Evolutionary conservation across 1,140 invertebrate genomes (phyloP), one percentile per base, ranked within the genome.

Genomic region (Aleiodes sp.): DNA sequence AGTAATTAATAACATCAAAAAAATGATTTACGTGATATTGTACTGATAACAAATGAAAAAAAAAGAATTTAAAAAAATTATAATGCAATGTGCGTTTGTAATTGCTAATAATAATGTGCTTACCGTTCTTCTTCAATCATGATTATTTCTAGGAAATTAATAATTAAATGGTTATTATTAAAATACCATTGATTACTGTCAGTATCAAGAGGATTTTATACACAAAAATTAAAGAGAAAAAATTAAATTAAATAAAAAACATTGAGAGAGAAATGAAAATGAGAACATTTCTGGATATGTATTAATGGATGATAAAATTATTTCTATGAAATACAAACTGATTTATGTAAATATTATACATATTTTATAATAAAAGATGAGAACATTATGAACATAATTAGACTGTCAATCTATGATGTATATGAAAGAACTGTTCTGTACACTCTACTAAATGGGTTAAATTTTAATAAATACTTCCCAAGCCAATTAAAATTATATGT

Each of bases 381-480:
- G 19, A 29, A 61, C 8, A 33, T 59, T 31, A 59, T 59, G 41
- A 39, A 59, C 33, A 59, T 21, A 59, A 56, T 31, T 65, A 52
- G 29, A 72, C 73, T 79, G 74, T 73, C 21, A 65, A 67, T 75
- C 74, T 79, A 76, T 70, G 69, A 76, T 79, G 78, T 79, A 79
- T 73, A 71, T 75, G 72, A 77, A 80, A 76, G 72, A 77, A 80
- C 75, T 65, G 73, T 75, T 76, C 78, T 80, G 78, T 81, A 80
- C 78, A 80, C 79, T 79, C 76, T 68, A 77, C 68, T 78, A 73
- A 71, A 74, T 79, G 75, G 75, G 73, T 80, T 78, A 76, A 79
- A 81, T 81, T 81, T 80, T 81, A 81, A 81, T 81, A 81, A 81
- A 81, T 79, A 81, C 68, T 78, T 79, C 76, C 78, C 71, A 70